Percentiles rank a stretch among this genome's conserved stretches.
Evolutionary conservation across 2,888 invertebrate species (phyloP).

Genomic region (Oxystoma pomonae): DNA sequence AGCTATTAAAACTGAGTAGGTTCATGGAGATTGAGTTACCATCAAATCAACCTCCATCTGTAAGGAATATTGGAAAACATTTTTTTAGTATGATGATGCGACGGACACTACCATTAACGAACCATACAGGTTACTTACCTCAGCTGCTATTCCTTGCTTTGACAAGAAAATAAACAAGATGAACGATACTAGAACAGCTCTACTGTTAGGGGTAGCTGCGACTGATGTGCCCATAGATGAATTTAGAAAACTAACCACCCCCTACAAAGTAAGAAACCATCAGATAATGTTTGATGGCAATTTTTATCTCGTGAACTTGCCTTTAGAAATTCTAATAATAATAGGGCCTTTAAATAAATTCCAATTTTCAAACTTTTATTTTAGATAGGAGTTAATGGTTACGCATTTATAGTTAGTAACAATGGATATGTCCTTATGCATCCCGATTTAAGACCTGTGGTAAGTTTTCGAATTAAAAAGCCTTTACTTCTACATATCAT

Average conservation of each 20-base stretch:
- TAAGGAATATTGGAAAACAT: constrained; percentile 8
- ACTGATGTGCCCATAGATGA: constrained; percentile 93
- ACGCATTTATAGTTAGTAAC: constrained; percentile 94
- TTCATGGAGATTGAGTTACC: too few species aligned
- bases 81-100: constrained; percentile 39
- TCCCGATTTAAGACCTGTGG: constrained; percentile 87
- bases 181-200: constrained; percentile 60
- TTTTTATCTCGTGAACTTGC: too few species aligned
- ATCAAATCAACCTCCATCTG: too few species aligned
- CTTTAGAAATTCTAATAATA: too few species aligned
- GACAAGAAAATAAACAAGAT: constrained; percentile 63
- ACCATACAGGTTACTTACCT: constrained; percentile 74
- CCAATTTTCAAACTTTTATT: constrained; percentile 2
- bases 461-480: too few species aligned
- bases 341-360: too few species aligned
- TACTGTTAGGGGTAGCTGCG: constrained; percentile 90
- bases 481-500: too few species aligned
- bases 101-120: constrained; percentile 39
- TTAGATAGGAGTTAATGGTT: constrained; percentile 94
- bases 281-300: too few species aligned
- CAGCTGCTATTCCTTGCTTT: constrained; percentile 90
- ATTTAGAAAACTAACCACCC: constrained; percentile 82
- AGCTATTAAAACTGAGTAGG: too few species aligned
- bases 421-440: constrained; percentile 95
- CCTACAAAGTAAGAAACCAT: constrained; percentile 79